Evolutionary conservation across 2,888 invertebrate genomes (phyloP), one percentile per base, ranked within the genome.

Genomic region (Hydrotaea diabolus): DNA sequence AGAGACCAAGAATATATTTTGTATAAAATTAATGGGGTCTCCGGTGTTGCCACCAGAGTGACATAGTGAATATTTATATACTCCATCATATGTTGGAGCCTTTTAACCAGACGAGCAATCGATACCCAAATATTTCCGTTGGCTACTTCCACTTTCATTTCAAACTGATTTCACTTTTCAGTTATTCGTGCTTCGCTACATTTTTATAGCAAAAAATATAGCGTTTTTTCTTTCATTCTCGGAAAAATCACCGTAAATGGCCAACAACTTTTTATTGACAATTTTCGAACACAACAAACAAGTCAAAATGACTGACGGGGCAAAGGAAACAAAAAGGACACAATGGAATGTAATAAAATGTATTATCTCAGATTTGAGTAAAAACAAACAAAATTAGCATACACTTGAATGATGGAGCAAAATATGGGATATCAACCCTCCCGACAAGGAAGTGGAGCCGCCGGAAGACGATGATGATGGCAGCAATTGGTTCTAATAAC

Each of bases 191-290:
- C 23, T 46, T 46, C 21, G 21, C n/a, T 69, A 49, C 46, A 69
- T 46, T 69, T 43, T 69, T 49, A 69, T 69, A n/a, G 26, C 23
- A 49, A 66, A 46, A 55, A 69, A 69, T 69, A 23, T 15, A 46
- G 31, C 7, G 2, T 23, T 46, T 21, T 21, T 64, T 64, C 1
- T 55, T 55, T 21, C 21, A 55, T 55, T 55, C 39, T 64, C 19
- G 36, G 23, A 55, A 72, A 53, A 72, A 55, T 72, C 71, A 72
- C 49, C 71, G 53, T 11, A 72, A 72, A 72, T 72, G 71, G 53
- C 49, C 21, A 72, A 55, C 71, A 72, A 72, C 59, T 36, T 73
- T 73, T 73, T 57, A 69, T 69, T 69, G 46, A 69, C 69, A 49
- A 46, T 69, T 46, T 49, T 69, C 23, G 15, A 55, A 21, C 7